Evolutionary conservation across 2,888 invertebrate genomes (phyloP).

Genomic region (Melolontha melolontha): DNA sequence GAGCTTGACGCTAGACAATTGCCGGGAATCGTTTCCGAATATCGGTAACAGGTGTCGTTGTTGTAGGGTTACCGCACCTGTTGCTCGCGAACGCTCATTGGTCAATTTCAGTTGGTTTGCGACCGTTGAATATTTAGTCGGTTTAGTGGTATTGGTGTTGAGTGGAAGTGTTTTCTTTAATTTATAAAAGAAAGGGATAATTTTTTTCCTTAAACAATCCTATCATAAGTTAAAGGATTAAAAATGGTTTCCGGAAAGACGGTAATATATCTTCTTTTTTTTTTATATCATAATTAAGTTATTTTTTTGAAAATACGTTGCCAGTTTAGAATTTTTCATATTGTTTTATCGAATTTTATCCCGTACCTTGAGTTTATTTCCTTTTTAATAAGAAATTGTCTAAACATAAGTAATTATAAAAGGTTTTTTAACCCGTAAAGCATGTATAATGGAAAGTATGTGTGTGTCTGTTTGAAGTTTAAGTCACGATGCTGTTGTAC

Average conservation of each 20-base stretch:
- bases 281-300: neutral
- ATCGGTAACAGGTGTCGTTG: slow-evolving; percentile 35
- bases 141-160: neutral
- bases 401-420: too few relatives aligned
- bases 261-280: slow-evolving; percentile 47
- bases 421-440: too few relatives aligned
- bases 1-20: slow-evolving; percentile 22
- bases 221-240: neutral
- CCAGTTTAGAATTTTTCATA: too few relatives aligned
- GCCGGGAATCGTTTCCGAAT: slow-evolving; percentile 14
- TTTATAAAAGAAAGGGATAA: neutral
- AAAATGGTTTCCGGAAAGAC: slow-evolving; percentile 52
- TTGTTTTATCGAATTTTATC: too few relatives aligned
- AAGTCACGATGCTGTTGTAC: too few relatives aligned
- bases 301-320: too few relatives aligned
- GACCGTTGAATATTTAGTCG: slow-evolving; percentile 30
- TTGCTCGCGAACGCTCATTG: slow-evolving; percentile 26
- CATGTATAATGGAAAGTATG: too few relatives aligned
- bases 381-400: too few relatives aligned
- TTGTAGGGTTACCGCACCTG: slow-evolving; percentile 25
- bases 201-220: slow-evolving; percentile 12
- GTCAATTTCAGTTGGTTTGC: slow-evolving; percentile 20
- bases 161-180: neutral
- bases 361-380: too few relatives aligned
- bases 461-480: too few relatives aligned